These are phyloP conservation scores for Chirona hameri DNA, from an alignment of 2,888 invertebrate species.

Conservation along the genomic window DNA sequence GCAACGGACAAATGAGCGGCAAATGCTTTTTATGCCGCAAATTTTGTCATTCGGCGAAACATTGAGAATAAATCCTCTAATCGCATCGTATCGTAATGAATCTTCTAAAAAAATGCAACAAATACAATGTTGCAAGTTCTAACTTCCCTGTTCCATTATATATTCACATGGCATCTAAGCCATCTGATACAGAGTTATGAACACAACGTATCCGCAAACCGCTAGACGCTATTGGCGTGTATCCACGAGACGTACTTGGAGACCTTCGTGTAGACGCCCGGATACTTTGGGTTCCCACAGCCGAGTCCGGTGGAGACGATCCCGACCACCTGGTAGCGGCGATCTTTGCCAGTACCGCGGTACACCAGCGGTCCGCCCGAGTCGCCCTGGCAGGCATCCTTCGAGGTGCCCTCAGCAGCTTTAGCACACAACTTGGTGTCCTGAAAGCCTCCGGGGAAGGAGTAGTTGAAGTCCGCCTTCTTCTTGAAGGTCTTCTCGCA, in stretches of 20 bases:
- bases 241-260: background rate
- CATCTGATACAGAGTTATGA: too few species aligned
- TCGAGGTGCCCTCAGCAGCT: background rate
- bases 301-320: background rate
- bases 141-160: too few species aligned
- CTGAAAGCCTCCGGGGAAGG: background rate
- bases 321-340: background rate
- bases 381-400: background rate
- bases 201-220: too few species aligned
- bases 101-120: too few species aligned
- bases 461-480: background rate
- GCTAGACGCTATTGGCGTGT: background rate
- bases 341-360: background rate
- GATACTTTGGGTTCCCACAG: background rate
- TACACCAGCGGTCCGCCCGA: background rate
- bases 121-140: too few species aligned
- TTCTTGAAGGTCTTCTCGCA: background rate
- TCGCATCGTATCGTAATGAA: too few species aligned
- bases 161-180: too few species aligned
- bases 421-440: background rate
- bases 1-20: too few species aligned
- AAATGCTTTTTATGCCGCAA: too few species aligned
- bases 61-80: too few species aligned
- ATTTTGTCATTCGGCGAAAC: too few species aligned
- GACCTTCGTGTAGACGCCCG: constrained; percentile 3